Base-by-base conservation (phyloP, 2,113 vertebrate genomes). In the Rhinopomastus cyanomelas region DNA sequence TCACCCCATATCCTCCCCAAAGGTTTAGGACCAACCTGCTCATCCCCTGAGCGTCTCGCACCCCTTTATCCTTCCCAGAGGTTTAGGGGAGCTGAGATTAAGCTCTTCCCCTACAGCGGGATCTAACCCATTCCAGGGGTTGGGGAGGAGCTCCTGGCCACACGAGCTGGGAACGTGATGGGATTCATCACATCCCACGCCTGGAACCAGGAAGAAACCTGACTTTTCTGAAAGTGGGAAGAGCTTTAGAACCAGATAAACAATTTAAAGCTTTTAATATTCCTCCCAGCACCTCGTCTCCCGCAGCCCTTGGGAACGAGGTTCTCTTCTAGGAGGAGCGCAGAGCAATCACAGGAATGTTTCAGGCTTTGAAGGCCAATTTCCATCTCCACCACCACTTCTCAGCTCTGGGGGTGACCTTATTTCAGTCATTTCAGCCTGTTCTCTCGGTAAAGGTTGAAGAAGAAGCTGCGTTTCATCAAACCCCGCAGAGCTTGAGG, bases 81-180 rank as follows among this genome's bases (percentile, higher is more conserved):
- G 4, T 26, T 39, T 29, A 34, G 60, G 32, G 46, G 16, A 46
- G 2, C 18, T 15, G 22, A 69, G 44, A 8, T 37, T 16, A 52
- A 44, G 25, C 11, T 49, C 19, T 65, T 75, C 25, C 32, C 56
- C 62, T 42, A 48, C 59, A 84, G n/a, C 16, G 21, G 74, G 36
- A 26, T 8, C n/a, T 21, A 67, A 69, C 9, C 23, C 1, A 0
- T 12, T 4, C 11, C 16, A 16, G 17, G 39, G 46, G 10, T 30
- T 52, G 16, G 4, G 34, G 26, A 48, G 20, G 20, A 81, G 52
- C 21, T 25, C 32, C 64, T 42, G 37, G 18, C 11, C 5, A 3
- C 5, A 1, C 16, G 11, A 21, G 9, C 17, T 49, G 48, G 39
- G 39, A 49, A 19, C n/a, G 7, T 23, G 20, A 13, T 0, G 4